Evolutionary conservation across 2,888 invertebrate genomes (phyloP).

Genomic region (Scaeva pyrastri): DNA sequence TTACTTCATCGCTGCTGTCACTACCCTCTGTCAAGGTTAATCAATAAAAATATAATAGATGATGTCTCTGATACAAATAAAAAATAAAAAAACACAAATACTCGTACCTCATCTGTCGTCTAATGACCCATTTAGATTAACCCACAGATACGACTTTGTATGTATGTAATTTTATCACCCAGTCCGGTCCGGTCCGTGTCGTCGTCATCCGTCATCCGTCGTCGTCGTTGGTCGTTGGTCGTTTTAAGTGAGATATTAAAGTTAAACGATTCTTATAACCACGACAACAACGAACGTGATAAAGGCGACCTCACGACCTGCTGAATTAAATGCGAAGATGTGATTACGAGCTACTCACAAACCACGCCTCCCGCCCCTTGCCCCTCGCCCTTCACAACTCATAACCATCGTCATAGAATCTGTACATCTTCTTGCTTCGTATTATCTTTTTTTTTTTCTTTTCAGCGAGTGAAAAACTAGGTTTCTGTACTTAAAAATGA

Average conservation of each 20-base stretch:
- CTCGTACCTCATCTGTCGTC: slow-evolving; percentile 34
- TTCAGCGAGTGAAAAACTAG: slow-evolving; percentile 40
- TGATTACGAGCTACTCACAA: slow-evolving; percentile 2
- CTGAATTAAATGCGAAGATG: slow-evolving; percentile 69
- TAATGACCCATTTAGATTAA: slow-evolving; percentile 71
- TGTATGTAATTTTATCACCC: slow-evolving; percentile 16
- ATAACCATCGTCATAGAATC: background rate
- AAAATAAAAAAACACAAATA: slow-evolving; percentile 24
- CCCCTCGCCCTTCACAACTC: background rate
- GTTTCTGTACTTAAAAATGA: slow-evolving; percentile 58
- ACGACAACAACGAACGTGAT: slow-evolving; percentile 51
- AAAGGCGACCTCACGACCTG: slow-evolving; percentile 42
- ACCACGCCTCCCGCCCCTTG: background rate
- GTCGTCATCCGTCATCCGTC: background rate
- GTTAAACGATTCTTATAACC: slow-evolving; percentile 58
- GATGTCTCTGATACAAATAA: slow-evolving; percentile 2
- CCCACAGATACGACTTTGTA: slow-evolving; percentile 61
- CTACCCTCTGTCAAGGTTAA: slow-evolving; percentile 71
- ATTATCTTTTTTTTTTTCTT: slow-evolving; percentile 8
- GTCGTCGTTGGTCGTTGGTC: background rate
- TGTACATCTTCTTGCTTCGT: slow-evolving; percentile 19
- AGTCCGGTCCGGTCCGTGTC: background rate
- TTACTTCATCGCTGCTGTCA: background rate
- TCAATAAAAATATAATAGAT: slow-evolving; percentile 58
- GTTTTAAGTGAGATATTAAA: slow-evolving; percentile 61